Evolutionary conservation across 2,888 invertebrate species (phyloP).

Genomic region (Entomobrya multifasciata): DNA sequence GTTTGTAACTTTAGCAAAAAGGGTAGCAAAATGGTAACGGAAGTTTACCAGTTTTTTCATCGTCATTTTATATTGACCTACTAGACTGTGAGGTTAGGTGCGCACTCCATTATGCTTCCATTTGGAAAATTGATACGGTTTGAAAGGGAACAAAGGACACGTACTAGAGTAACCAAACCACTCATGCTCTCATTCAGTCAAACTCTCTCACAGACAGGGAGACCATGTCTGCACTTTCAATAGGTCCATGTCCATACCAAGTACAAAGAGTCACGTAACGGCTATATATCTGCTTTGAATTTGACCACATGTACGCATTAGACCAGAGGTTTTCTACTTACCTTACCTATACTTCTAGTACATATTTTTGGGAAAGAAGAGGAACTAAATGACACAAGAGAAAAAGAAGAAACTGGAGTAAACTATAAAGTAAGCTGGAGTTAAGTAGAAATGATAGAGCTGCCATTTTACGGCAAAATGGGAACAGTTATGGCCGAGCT

Average conservation of each 20-base stretch:
- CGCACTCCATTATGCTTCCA: conserved; percentile 30
- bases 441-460: no score
- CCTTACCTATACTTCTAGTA: not conserved
- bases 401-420: not conserved
- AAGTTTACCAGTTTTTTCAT: not conserved
- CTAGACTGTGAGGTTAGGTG: not conserved
- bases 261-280: not conserved
- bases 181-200: not conserved
- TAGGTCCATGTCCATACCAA: not conserved
- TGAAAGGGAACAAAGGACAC: conserved; percentile 24
- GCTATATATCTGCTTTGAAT: not conserved
- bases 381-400: conserved; percentile 12
- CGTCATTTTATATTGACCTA: no score
- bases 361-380: not conserved
- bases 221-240: not conserved
- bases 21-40: not conserved
- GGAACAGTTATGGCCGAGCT: not conserved
- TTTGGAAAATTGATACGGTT: conserved; percentile 56
- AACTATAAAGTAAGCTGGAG: not conserved
- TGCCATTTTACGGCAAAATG: not conserved
- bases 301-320: not conserved
- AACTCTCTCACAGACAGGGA: not conserved
- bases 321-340: no score
- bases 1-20: not conserved
- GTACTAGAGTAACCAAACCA: not conserved